These are phyloP conservation scores for Haplochromis burtoni DNA, from an alignment of 2,113 vertebrate genomes.

Conservation along the genomic window DNA sequence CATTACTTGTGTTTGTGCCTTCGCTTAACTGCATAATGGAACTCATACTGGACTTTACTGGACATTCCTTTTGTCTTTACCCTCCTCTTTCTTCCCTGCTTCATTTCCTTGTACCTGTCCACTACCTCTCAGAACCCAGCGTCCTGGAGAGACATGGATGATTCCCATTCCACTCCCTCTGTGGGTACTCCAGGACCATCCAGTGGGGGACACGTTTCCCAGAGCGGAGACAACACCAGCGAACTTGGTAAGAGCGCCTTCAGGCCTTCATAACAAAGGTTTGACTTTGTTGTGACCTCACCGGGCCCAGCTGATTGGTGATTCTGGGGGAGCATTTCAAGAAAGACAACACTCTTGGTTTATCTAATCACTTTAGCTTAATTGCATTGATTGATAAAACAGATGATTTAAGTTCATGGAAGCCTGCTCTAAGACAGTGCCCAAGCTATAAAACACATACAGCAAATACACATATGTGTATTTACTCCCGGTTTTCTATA, in stretches of 20 bases:
- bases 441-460: background rate
- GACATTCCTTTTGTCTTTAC: background rate
- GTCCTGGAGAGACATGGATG: constrained; percentile 87
- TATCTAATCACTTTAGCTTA: background rate
- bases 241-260: constrained; percentile 85
- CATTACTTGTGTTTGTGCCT: background rate
- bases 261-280: constrained; percentile 27
- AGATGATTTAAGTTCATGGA: background rate
- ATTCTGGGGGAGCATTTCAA: background rate
- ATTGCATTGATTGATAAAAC: background rate
- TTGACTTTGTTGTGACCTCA: constrained; percentile 19
- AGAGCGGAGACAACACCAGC: constrained; percentile 96
- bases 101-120: constrained; percentile 2
- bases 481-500: background rate
- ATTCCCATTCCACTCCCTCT: constrained; percentile 90
- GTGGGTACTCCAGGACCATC: constrained; percentile 94
- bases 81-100: background rate
- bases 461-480: background rate
- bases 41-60: background rate
- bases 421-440: background rate
- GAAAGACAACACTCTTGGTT: background rate
- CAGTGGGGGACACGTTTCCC: constrained; percentile 92
- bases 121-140: constrained; percentile 78
- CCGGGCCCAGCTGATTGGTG: background rate
- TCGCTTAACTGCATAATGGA: constrained; percentile 9